Base-by-base conservation (phyloP, 2,888 invertebrate genomes). In the Coenonympha glycerion region DNA sequence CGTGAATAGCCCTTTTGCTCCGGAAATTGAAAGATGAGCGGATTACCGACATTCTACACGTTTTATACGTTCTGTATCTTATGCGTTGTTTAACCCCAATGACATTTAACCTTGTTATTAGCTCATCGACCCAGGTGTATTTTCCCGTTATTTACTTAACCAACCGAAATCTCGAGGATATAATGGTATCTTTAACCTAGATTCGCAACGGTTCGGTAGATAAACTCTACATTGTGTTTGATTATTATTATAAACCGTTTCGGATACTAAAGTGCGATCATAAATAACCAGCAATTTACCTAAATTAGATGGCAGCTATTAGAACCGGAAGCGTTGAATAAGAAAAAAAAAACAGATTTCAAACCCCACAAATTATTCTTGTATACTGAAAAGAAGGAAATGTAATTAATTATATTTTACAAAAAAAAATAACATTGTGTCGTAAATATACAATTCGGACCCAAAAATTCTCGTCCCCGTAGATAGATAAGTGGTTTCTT, bases 11-110 rank as follows among this genome's bases (percentile, higher is more conserved):
- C n/a, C n/a, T n/a, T n/a, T n/a, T 49, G 56, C 59, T 37, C 46
- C 55, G 50, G 51, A 53, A 59, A 55, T 56, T 58, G 63, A 57
- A 59, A 57, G 57, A 61, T 61, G 62, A 53, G 55, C 60, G 58
- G 55, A 58, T 61, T 58, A 62, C 39, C 48, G 40, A 46, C 53
- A 51, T 47, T 51, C 44, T 54, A 48, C 53, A 55, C 36, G 33
- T 50, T 34, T 28, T 31, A 46, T 30, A 28, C 22, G 33, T 52
- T 34, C 19, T 19, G 22, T 16, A 22, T 16, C 13, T 26, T 31
- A 50, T 49, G 41, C 37, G 47, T 52, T 48, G 44, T 44, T 44
- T 22, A 26, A 34, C 39, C 39, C 15, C 8, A 24, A 18, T 11
- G 42, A 42, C 30, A 42, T 31, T 13, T 30, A 30, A 42, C 30